Base-by-base conservation (phyloP, 2,797 vertebrate genomes). In the Falco novaeseelandiae region DNA sequence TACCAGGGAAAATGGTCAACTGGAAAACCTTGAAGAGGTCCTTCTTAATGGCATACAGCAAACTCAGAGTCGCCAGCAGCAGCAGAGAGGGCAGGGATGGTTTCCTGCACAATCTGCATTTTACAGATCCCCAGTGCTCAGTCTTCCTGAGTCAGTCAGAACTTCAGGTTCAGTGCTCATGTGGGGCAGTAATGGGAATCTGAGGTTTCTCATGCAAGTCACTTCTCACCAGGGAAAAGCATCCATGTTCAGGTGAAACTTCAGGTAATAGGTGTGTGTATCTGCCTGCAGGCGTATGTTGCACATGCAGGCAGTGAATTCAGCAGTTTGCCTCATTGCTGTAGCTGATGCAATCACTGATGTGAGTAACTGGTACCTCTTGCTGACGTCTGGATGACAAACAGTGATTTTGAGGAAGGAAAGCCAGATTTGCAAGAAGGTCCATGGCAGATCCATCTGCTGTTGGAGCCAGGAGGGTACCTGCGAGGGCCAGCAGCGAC, bases 341-440 rank as follows among this genome's bases (percentile, higher is more conserved):
- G 0, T 14, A 48, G 51, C 14, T 34, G 72, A 29, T 65, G 32
- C 0, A 0, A 32, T 38, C 2, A 1, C 44, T 81, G 34, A 29
- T 16, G 25, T 77, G n/a, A 0, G 0, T 71, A 46, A 32, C 67
- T 1, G 0, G 21, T 26, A 44, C 58, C 34, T 42, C 52, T 62
- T 2, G 1, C 48, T 76, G 42, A 78, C 0, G 1, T n/a, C 26
- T 25, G 27, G 36, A 23, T 51, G 69, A 44, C 4, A 6, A 29
- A 26, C 1, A 4, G 25, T 1, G 2, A n/a, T 80, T 83, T 57
- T 8, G 27, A 20, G 30, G 48, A 70, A 61, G 32, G 26, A 89
- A 84, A 59, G 38, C 4, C 32, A 78, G 34, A 30, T 62, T 84
- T 91, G 34, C 58, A 62, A 72, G 49, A 61, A 77, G 58, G 12